phyloP scores from a whole-genome alignment of 2,113 vertebrate genomes.

The Cyanistes caeruleus region DNA sequence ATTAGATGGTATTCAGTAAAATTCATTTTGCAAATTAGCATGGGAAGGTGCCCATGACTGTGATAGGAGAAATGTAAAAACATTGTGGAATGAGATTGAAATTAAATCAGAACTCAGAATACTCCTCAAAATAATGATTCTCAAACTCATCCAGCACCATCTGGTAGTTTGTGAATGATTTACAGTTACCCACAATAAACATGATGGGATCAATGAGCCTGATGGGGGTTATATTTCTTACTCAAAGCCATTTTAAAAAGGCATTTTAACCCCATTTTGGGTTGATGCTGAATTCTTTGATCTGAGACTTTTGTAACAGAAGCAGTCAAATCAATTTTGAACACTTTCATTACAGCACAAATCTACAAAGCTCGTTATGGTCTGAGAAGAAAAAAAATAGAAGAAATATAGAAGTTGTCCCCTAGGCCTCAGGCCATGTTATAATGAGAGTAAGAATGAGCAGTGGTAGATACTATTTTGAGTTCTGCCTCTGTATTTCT shows the following conservation, averaged over 20 bases:
- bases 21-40: slow-evolving; percentile 72
- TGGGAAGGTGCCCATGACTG: slow-evolving; percentile 29
- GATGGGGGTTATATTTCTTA: background rate
- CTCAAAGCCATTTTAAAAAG: slow-evolving; percentile 20
- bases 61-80: slow-evolving; percentile 32
- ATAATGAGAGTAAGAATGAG: slow-evolving; percentile 68
- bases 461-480: background rate
- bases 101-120: slow-evolving; percentile 48
- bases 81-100: slow-evolving; percentile 25
- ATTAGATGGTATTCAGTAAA: slow-evolving; percentile 74
- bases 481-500: slow-evolving; percentile 1
- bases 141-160: slow-evolving; percentile 25
- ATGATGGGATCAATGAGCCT: background rate
- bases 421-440: slow-evolving; percentile 67
- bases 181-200: slow-evolving; percentile 19
- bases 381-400: background rate
- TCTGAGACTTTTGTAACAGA: slow-evolving; percentile 59
- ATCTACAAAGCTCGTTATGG: slow-evolving; percentile 71
- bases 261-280: slow-evolving; percentile 7
- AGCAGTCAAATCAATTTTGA: slow-evolving; percentile 74
- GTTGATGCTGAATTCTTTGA: slow-evolving; percentile 61
- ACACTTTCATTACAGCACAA: slow-evolving; percentile 70
- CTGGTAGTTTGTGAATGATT: slow-evolving; percentile 38
- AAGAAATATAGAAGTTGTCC: slow-evolving; percentile 41
- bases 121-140: slow-evolving; percentile 54